phyloP scores from a whole-genome alignment of 2,113 vertebrate genomes.

The Steatornis caripensis region DNA sequence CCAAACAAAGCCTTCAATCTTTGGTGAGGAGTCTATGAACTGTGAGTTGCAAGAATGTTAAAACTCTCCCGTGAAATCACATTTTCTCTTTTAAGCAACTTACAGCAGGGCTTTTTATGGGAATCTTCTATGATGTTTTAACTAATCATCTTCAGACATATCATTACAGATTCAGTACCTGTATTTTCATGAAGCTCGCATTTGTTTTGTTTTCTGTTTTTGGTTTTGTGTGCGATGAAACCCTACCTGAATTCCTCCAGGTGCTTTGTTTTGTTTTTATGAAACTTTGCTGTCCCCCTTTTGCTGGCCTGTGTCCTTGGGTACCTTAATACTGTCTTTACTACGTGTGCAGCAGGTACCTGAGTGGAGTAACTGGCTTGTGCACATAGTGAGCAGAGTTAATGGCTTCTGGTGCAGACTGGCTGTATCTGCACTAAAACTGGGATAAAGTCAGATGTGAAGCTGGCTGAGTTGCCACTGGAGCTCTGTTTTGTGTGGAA shows the following conservation, averaged over 20 bases:
- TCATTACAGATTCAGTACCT: background rate
- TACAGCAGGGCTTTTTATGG: background rate
- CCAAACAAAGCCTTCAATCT: slow-evolving; percentile 27
- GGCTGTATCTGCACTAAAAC: background rate
- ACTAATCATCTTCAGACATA: background rate
- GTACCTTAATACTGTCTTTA: background rate
- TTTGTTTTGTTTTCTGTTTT: background rate
- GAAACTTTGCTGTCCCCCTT: background rate
- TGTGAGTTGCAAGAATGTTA: slow-evolving; percentile 1
- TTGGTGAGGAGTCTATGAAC: background rate
- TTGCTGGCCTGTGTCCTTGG: background rate
- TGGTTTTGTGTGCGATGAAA: background rate
- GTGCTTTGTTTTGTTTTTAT: background rate
- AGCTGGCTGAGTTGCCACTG: background rate
- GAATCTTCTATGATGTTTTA: background rate
- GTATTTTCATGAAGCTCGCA: background rate
- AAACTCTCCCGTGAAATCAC: background rate
- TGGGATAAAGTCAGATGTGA: background rate
- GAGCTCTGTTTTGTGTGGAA: background rate
- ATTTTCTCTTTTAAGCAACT: slow-evolving; percentile 11
- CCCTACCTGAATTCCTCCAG: background rate
- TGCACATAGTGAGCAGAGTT: background rate
- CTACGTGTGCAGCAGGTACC: background rate
- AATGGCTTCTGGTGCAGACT: background rate
- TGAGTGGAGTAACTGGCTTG: background rate